A percentile compares a stretch with the other conserved stretches of the same genome.
Evolutionary conservation across 2,888 invertebrate genomes (phyloP).

Genomic region (Ichneumoninae sp.): DNA sequence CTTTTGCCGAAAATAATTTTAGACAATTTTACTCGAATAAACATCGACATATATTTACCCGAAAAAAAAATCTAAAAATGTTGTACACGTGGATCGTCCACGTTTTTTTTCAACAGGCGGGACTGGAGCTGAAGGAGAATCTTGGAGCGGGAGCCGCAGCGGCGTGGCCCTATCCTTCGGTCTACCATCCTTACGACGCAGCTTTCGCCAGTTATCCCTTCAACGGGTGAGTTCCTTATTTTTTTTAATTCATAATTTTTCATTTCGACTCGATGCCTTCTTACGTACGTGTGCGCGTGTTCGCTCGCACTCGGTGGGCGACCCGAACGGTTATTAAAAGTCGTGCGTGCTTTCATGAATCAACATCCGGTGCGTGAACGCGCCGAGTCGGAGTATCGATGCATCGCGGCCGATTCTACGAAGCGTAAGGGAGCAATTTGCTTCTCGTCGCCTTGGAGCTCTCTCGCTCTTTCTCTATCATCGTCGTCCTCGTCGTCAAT

Average conservation of each 20-base stretch:
- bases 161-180: constrained; percentile 95
- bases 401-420: constrained; percentile 31
- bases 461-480: background rate
- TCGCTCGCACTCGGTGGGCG: background rate
- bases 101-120: constrained; percentile 89
- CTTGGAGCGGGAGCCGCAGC: constrained; percentile 91
- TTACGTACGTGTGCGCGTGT: background rate
- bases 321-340: constrained; percentile 39
- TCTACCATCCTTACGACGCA: constrained; percentile 97
- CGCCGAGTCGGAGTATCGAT: constrained; percentile 24
- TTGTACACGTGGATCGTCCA: background rate
- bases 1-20: too few species aligned
- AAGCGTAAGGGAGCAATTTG: constrained; percentile 9
- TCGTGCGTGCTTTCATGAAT: constrained; percentile 50
- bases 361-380: constrained; percentile 50
- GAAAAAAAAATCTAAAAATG: background rate
- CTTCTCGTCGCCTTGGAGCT: constrained; percentile 1
- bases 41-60: background rate
- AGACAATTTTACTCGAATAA: too few species aligned
- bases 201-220: constrained; percentile 97
- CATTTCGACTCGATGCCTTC: background rate
- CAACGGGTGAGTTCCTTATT: constrained; percentile 92
- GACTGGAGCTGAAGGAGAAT: constrained; percentile 95
- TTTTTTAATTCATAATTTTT: constrained; percentile 3
- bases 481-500: constrained; percentile 19